Evolutionary conservation across 2,797 vertebrate genomes (phyloP), one percentile per base, ranked within the genome.

Genomic region (Selene dorsalis): DNA sequence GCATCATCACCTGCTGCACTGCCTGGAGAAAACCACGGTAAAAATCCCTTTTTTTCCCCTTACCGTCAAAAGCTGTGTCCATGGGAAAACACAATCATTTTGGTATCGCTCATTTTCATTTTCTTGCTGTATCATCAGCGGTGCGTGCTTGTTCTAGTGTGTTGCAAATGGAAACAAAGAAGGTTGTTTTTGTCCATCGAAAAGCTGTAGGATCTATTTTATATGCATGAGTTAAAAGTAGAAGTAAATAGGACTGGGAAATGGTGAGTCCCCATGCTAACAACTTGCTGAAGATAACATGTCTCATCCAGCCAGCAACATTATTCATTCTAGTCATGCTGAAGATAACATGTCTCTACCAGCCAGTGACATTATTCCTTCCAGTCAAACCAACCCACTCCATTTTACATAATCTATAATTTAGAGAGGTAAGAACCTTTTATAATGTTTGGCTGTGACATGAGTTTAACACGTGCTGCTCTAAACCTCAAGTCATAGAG

Each of bases 1-100:
- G 70, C 98, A 99, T 87, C 96, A 99, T 93, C 98, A 99, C 93
- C 96, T 99, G 86, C 96, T 99, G 87, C 97, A 99, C 93, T 99
- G 98, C 92, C 94, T 99, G 91, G 98, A 99, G 94, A 99, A 99
- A 94, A 99, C 97, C 80, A 99, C 98, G 96, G 98, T 99, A 97
- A 96, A 62, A 14, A 1, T 16, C 20, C 0, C 32, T 6, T 38
- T 67, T 48, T 28, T 43, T 16, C 3, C 20, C 38, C 12, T 45
- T 1, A 47, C 50, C 14, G 57, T 61, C 39, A 47, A 80, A 81
- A 84, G 53, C 20, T 63, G 22, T 39, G 65, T 75, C 57, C 38
- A 52, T 61, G 56, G n/a, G 57, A 72, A 83, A 74, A 61, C 45
- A 66, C 41, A 65, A 24, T 73, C 62, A 24, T 48, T 66, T 28